Conservation (phyloP, 2,797 vertebrate genomes). For the Melanotaenia boesemani region DNA sequence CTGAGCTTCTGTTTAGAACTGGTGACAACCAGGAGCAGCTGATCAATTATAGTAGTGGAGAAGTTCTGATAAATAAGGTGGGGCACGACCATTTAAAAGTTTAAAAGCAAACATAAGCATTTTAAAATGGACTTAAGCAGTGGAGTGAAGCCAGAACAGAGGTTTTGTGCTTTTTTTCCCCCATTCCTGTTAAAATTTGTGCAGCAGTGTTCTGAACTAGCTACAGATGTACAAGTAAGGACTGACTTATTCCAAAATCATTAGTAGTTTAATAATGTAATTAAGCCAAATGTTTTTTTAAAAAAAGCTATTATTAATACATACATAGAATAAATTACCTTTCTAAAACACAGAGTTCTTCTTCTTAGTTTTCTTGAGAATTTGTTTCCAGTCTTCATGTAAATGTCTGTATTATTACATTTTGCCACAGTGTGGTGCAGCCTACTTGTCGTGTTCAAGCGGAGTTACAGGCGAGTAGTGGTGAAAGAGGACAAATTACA, state of each 20-base stretch:
- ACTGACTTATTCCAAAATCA: neutral
- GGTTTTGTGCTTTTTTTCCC: too few relatives aligned
- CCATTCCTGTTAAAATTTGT: too few relatives aligned
- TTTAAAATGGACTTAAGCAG: too few relatives aligned
- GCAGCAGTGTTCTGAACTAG: too few relatives aligned
- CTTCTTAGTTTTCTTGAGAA: neutral
- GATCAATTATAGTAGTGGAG: too few relatives aligned
- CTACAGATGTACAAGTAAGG: too few relatives aligned
- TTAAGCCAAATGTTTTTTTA: neutral
- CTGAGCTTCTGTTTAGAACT: too few relatives aligned
- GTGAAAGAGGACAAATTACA: conserved; percentile 7
- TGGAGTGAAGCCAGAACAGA: too few relatives aligned
- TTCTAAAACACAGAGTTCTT: neutral
- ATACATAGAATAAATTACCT: neutral
- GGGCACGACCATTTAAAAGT: too few relatives aligned
- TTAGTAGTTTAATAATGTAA: neutral
- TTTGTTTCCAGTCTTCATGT: neutral
- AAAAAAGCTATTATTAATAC: neutral
- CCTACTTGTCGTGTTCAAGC: neutral
- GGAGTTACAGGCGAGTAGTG: neutral
- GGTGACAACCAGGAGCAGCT: too few relatives aligned
- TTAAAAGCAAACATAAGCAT: too few relatives aligned
- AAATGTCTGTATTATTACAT: neutral
- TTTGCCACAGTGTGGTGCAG: neutral
- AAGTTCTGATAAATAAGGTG: too few relatives aligned